Conservation (phyloP, 2,797 vertebrate species). For the Kryptolebias ocellatus region DNA sequence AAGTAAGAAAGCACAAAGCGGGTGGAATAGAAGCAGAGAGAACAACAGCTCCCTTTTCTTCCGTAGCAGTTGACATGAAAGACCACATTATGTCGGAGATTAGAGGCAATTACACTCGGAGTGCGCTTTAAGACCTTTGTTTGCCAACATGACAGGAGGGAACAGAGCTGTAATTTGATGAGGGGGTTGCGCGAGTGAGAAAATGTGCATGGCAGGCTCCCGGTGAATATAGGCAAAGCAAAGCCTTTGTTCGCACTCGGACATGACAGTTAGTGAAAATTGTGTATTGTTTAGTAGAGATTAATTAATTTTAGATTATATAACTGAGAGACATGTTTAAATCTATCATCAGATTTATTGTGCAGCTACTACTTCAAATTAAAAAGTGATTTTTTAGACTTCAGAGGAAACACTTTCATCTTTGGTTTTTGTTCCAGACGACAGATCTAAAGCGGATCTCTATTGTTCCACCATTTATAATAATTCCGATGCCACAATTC, state of each 20-base stretch:
- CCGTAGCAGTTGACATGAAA: conserved; percentile 70
- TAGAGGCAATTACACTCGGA: conserved; percentile 80
- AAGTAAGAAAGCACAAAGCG: conserved; percentile 50
- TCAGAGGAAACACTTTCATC: conserved; percentile 62
- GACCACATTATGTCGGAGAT: conserved; percentile 80
- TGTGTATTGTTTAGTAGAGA: conserved; percentile 28
- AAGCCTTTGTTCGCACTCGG: conserved; percentile 50
- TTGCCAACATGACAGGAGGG: conserved; percentile 76
- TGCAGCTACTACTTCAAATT: conserved; percentile 15
- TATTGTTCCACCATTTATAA: conserved; percentile 72
- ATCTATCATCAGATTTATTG: conserved; percentile 10
- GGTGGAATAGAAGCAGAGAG: conserved; percentile 30
- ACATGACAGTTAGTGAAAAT: conserved; percentile 43
- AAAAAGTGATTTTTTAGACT: conserved; percentile 33
- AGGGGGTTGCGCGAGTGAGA: conserved; percentile 74
- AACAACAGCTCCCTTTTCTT: conserved; percentile 77
- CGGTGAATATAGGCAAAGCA: conserved; percentile 52
- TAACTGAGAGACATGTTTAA: conserved; percentile 8
- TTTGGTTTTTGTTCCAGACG: conserved; percentile 47
- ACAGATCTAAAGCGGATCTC: conserved; percentile 58
- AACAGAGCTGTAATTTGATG: conserved; percentile 82
- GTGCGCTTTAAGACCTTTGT: conserved; percentile 80
- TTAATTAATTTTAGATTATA: conserved; percentile 38
- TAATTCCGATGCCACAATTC: conserved; percentile 63
- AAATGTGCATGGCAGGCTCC: conserved; percentile 63